Conservation (phyloP, 2,888 invertebrate species). For the Sminthurides aquaticus region DNA sequence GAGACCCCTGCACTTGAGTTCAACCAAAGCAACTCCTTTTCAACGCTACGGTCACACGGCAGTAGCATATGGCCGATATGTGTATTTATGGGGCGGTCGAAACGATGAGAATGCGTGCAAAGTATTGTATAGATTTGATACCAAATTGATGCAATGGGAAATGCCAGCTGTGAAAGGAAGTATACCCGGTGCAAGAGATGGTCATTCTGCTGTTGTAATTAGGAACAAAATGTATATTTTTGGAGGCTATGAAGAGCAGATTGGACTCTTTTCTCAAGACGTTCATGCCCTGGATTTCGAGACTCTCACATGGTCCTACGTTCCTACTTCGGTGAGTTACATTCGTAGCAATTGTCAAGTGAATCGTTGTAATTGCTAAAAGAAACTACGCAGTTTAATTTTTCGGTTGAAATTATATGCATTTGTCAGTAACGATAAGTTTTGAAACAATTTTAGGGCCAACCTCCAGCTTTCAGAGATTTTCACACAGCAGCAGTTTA, state of each 20-base stretch:
- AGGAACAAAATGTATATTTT: constrained; percentile 67
- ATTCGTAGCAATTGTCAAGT: background rate
- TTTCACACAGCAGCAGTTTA: constrained; percentile 80
- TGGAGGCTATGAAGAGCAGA: constrained; percentile 82
- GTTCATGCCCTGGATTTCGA: constrained; percentile 67
- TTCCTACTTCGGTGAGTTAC: constrained; percentile 36
- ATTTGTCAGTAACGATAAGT: background rate
- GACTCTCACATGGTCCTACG: constrained; percentile 62
- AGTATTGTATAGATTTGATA: constrained; percentile 72
- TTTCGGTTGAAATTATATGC: constrained; percentile 7
- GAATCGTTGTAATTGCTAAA: background rate
- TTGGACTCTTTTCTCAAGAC: constrained; percentile 70
- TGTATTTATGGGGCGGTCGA: constrained; percentile 86
- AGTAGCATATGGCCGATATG: constrained; percentile 66
- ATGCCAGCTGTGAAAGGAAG: constrained; percentile 59
- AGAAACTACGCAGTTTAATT: background rate
- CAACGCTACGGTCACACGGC: constrained; percentile 90
- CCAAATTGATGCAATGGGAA: constrained; percentile 59
- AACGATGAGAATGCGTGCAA: constrained; percentile 78
- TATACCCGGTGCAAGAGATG: constrained; percentile 76
- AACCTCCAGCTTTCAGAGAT: constrained; percentile 66
- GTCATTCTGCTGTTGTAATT: constrained; percentile 76
- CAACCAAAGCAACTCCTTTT: constrained; percentile 54
- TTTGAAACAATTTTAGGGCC: constrained; percentile 51
- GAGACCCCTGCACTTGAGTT: constrained; percentile 48